Percentiles rank a stretch among this genome's conserved stretches.
phyloP scores from a whole-genome alignment of 2,888 invertebrate genomes.

The Sussaba pulchella region DNA sequence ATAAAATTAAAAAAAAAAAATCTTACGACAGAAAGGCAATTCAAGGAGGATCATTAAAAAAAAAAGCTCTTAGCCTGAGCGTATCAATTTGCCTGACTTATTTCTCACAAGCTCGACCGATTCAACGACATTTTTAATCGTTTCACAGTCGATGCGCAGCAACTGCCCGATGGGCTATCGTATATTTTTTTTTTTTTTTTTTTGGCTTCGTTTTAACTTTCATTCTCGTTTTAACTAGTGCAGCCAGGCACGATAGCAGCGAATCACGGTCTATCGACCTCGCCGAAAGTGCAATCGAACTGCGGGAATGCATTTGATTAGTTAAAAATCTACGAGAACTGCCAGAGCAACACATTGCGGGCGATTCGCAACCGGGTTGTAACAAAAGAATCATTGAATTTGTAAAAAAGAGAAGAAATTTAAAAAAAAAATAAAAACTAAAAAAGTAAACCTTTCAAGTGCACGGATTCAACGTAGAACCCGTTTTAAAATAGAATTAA shows the following conservation, averaged over 20 bases:
- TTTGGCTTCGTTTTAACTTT: not conserved
- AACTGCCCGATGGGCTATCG: not conserved
- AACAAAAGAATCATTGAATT: constrained; percentile 3
- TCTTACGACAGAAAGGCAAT: too few species aligned
- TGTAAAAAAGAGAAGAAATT: not conserved
- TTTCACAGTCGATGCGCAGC: not conserved
- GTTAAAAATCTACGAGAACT: not conserved
- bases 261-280: constrained; percentile 7
- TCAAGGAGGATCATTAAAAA: too few species aligned
- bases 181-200: not conserved
- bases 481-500: not conserved
- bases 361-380: not conserved
- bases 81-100: too few species aligned
- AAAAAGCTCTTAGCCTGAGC: too few species aligned
- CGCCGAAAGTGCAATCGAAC: constrained; percentile 8
- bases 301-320: constrained; percentile 32
- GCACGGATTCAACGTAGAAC: too few species aligned
- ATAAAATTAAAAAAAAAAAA: too few species aligned
- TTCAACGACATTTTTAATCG: too few species aligned
- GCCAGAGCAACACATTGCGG: not conserved
- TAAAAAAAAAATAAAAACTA: too few species aligned
- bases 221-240: not conserved
- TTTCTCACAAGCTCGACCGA: too few species aligned
- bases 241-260: not conserved
- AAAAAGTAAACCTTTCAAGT: too few species aligned